phyloP scores from a whole-genome alignment of 2,888 invertebrate genomes.

The Sialis fuliginosa region DNA sequence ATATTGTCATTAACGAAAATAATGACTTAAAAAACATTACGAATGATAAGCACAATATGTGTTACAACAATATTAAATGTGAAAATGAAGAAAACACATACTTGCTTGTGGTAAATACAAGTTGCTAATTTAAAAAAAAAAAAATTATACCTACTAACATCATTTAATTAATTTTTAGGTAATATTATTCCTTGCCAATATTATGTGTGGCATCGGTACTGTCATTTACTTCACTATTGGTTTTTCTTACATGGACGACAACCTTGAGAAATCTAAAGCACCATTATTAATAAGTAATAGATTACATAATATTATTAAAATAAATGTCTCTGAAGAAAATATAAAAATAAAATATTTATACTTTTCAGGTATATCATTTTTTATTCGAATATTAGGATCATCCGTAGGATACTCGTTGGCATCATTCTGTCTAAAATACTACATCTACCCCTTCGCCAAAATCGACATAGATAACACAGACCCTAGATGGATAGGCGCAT shows the following conservation, averaged over 20 bases:
- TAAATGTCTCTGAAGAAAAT: background rate
- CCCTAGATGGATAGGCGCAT: slow-evolving; percentile 65
- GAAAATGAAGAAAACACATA: no score
- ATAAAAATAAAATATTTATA: background rate
- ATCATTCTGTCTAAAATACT: slow-evolving; percentile 43
- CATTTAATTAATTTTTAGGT: no score
- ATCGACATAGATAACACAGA: slow-evolving; percentile 46
- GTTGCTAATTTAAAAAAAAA: no score
- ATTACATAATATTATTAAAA: no score
- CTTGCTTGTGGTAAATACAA: no score
- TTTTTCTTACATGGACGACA: slow-evolving; percentile 58
- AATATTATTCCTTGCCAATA: slow-evolving; percentile 40
- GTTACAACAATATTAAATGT: no score
- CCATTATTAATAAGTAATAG: slow-evolving; percentile 45
- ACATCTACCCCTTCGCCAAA: slow-evolving; percentile 43
- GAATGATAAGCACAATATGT: no score
- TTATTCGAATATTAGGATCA: slow-evolving; percentile 49
- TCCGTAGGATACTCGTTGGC: slow-evolving; percentile 50
- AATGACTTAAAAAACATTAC: no score
- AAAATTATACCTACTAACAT: no score
- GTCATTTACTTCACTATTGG: slow-evolving; percentile 50
- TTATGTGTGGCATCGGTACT: slow-evolving; percentile 52
- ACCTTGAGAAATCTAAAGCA: slow-evolving; percentile 52
- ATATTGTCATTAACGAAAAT: no score
- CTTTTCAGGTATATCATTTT: slow-evolving; percentile 21